These are phyloP conservation scores for Drosophila malerkotliana DNA, from an alignment of 1,140 invertebrate genomes.

Conservation along the genomic window DNA sequence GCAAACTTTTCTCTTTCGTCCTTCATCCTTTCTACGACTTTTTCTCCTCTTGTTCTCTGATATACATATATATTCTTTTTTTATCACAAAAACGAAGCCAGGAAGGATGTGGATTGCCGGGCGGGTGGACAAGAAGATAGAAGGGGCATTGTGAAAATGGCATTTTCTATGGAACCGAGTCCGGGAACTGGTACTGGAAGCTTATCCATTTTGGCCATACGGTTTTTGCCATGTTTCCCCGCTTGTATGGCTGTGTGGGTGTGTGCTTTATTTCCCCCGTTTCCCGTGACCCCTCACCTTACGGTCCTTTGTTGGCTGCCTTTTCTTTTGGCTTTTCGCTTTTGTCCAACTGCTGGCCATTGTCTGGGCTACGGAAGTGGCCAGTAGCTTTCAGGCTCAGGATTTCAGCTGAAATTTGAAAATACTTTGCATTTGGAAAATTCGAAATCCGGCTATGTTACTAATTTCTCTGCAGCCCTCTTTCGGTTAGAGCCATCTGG, in stretches of 20 bases:
- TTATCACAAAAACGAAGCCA: conserved; percentile 36
- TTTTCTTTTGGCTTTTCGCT: conserved; percentile 62
- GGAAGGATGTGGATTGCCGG: conserved; percentile 53
- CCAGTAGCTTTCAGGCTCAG: conserved; percentile 24
- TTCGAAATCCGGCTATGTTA: conserved; percentile 74
- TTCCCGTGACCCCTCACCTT: background rate
- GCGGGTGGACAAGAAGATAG: conserved; percentile 6
- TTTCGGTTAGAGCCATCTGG: conserved; percentile 1
- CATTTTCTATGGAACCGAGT: conserved; percentile 53
- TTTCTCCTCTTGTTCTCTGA: background rate
- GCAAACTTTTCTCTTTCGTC: conserved; percentile 27
- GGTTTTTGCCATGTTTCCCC: conserved; percentile 50
- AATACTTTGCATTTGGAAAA: conserved; percentile 74
- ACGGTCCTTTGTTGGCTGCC: conserved; percentile 51
- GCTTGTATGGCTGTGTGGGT: conserved; percentile 1
- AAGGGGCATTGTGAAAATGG: conserved; percentile 48
- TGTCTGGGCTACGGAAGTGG: conserved; percentile 55
- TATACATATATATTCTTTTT: conserved; percentile 6
- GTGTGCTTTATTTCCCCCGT: conserved; percentile 11
- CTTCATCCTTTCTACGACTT: conserved; percentile 28
- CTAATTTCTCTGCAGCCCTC: conserved; percentile 53
- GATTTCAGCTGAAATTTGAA: conserved; percentile 34
- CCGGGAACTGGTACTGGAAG: conserved; percentile 43
- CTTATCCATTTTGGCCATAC: conserved; percentile 81
- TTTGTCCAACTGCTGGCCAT: conserved; percentile 60